A percentile compares a stretch with the other conserved stretches of the same genome.
Evolutionary conservation across 2,797 vertebrate genomes (phyloP).

Genomic region (Lacerta agilis): DNA sequence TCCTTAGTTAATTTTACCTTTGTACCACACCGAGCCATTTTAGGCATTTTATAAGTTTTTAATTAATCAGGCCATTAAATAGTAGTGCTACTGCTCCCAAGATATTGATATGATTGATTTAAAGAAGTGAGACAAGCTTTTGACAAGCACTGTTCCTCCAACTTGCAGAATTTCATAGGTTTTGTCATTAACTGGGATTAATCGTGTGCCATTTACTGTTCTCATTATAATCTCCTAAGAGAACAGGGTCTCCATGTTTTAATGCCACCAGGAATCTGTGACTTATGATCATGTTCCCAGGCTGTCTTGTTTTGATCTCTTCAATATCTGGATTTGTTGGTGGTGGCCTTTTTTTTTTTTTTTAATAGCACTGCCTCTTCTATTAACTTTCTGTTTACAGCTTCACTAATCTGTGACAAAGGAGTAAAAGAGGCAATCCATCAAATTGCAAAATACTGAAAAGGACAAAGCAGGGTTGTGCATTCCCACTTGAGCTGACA

Average conservation of each 20-base stretch:
- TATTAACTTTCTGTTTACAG: conserved; percentile 44
- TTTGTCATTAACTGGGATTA: conserved; percentile 50
- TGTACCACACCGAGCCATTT: not conserved
- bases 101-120: not conserved
- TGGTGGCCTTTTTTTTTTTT: not conserved
- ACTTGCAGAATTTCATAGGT: conserved; percentile 18
- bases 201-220: conserved; percentile 51
- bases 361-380: conserved; percentile 59
- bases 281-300: conserved; percentile 45
- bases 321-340: conserved; percentile 7
- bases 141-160: not conserved
- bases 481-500: conserved; percentile 10
- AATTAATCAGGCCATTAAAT: not conserved
- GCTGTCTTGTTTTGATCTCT: conserved; percentile 51
- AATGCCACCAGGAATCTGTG: conserved; percentile 58
- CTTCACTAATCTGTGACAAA: conserved; percentile 32
- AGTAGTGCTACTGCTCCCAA: not conserved
- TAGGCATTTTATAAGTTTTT: not conserved
- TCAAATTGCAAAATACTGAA: conserved; percentile 44
- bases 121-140: conserved; percentile 12
- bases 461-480: conserved; percentile 42
- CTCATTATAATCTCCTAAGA: conserved; percentile 43
- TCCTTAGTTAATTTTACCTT: conserved; percentile 3
- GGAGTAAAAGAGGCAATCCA: conserved; percentile 45
- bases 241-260: conserved; percentile 44